Percentiles rank a stretch among this genome's conserved stretches.
Evolutionary conservation across 1,140 invertebrate genomes (phyloP).

Genomic region (Pollicipes pollicipes): DNA sequence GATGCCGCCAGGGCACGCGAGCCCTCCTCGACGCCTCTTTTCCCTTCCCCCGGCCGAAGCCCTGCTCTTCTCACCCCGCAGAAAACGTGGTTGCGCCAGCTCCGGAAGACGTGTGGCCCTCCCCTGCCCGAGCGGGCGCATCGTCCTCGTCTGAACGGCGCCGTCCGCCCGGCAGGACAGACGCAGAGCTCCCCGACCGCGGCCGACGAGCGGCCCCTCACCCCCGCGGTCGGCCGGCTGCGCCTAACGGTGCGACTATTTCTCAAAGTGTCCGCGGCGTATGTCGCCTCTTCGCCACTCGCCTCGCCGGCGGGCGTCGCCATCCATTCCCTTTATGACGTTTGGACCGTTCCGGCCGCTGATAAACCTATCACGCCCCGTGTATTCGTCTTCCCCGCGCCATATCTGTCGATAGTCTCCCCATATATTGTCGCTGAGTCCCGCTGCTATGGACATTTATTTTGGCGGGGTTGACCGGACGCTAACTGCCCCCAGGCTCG

Average conservation of each 20-base stretch:
- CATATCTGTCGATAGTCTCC: neutral
- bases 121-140: too few relatives aligned
- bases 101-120: too few relatives aligned
- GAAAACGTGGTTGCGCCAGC: too few relatives aligned
- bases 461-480: neutral
- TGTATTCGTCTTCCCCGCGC: neutral
- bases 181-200: too few relatives aligned
- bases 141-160: neutral
- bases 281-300: neutral
- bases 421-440: neutral
- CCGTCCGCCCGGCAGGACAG: neutral
- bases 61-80: too few relatives aligned
- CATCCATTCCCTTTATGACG: neutral
- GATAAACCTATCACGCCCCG: slow-evolving; percentile 1
- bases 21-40: too few relatives aligned
- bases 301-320: neutral
- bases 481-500: too few relatives aligned
- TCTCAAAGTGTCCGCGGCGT: neutral
- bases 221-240: too few relatives aligned
- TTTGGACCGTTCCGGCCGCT: neutral
- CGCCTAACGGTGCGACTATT: neutral
- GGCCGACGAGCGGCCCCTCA: neutral
- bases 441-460: neutral
- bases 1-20: too few relatives aligned
- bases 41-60: too few relatives aligned